Base-by-base conservation (phyloP, 1,140 invertebrate genomes). In the Meloidogyne floridensis region DNA sequence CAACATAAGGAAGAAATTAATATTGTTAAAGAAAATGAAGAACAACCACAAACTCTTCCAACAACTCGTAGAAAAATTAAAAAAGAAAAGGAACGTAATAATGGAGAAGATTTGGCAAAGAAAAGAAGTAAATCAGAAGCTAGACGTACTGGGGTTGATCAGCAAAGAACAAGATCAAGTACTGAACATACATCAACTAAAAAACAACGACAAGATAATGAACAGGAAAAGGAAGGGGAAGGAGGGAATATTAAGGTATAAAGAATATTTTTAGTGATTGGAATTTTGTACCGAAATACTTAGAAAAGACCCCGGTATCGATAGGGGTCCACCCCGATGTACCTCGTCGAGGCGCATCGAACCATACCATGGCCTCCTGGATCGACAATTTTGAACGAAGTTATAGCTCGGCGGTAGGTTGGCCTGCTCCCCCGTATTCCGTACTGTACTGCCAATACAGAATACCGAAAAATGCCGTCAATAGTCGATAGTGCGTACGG, bases 51-150 rank as follows among this genome's bases (percentile, higher is more conserved):
- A 47, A 47, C 47, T 6, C 47, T 8, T 42, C 8, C 15, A 84
- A 83, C 2, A 7, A 10, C 69, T 77, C 9, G 53, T 20, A 80
- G 81, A 43, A 32, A 82, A 82, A 4, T 32, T 75, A 82, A 42
- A 83, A 84, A 83, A 2, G 75, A 51, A 2, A 47, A 74, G n/a
- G n/a, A 59, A 82, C 47, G 11, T 18, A 10, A 10, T 9, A 76
- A 59, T 9, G 73, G 51, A 51, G 78, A n/a, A 51, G 78, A 15
- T 18, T 13, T 15, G 15, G 77, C 69, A 32, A 81, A 69, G 13
- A 82, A 82, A 72, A n/a, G 77, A 18, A 71, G 65, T 72, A 79
- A 79, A 18, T 79, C 77, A 72, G 77, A 79, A 20, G 77, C 77
- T 9, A 72, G 77, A 9, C 3, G 65, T n/a, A 72, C 65, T 32